phyloP scores from a whole-genome alignment of 2,888 invertebrate genomes.

The Rambutsinella grinnellia region DNA sequence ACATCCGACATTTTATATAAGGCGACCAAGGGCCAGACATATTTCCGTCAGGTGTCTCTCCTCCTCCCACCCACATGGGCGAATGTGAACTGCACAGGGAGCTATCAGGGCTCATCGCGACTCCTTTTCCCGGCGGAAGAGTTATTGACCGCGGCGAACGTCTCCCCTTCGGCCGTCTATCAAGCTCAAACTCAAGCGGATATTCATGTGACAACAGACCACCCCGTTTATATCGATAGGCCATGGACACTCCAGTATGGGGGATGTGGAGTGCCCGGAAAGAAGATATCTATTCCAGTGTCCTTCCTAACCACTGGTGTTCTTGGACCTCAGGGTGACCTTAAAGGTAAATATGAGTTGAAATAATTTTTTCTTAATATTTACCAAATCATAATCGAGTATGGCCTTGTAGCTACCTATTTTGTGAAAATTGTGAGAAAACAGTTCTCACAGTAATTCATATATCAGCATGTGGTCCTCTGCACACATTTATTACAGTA shows the following conservation, averaged over 20 bases:
- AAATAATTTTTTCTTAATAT: no score
- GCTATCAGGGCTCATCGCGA: slow-evolving; percentile 54
- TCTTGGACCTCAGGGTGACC: slow-evolving; percentile 40
- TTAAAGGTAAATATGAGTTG: slow-evolving; percentile 56
- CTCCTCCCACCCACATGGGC: slow-evolving; percentile 65
- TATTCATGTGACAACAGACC: slow-evolving; percentile 63
- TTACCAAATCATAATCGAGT: no score
- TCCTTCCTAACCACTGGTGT: slow-evolving; percentile 56
- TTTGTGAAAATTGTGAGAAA: slow-evolving; percentile 9
- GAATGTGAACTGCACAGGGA: slow-evolving; percentile 63
- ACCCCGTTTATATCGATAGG: slow-evolving; percentile 65
- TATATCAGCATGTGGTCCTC: slow-evolving; percentile 18
- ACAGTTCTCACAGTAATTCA: slow-evolving; percentile 28
- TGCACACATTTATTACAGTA: not conserved
- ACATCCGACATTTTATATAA: slow-evolving; percentile 64
- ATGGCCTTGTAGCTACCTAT: no score
- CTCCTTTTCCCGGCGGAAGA: slow-evolving; percentile 40
- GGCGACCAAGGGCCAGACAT: slow-evolving; percentile 62
- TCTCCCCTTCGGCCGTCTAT: slow-evolving; percentile 58
- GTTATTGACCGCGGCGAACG: slow-evolving; percentile 18
- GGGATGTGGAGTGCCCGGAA: slow-evolving; percentile 65
- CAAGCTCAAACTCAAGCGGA: slow-evolving; percentile 59
- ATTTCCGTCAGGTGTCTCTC: slow-evolving; percentile 65
- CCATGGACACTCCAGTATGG: slow-evolving; percentile 66
- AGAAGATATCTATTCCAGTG: slow-evolving; percentile 64